Evolutionary conservation across 1,140 invertebrate species (phyloP).

Genomic region (Drosophila nasuta): DNA sequence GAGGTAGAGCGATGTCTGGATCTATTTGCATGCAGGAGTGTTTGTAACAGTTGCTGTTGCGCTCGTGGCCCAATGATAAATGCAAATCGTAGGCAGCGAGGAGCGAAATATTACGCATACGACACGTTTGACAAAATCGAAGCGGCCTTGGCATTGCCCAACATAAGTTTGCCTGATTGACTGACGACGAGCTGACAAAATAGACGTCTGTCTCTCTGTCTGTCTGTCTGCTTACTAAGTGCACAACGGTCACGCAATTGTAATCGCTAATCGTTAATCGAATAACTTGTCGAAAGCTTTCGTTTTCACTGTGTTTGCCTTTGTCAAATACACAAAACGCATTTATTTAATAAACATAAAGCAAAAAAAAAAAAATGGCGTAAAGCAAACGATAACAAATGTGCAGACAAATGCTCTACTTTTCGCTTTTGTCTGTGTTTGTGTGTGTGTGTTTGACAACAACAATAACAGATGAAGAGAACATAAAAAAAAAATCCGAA

Average conservation of each 20-base stretch:
- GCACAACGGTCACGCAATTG: slow-evolving; percentile 19
- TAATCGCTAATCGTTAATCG: slow-evolving; percentile 34
- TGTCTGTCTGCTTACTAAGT: background rate
- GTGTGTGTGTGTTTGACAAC: slow-evolving; percentile 12
- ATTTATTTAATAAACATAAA: slow-evolving; percentile 51
- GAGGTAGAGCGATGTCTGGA: slow-evolving; percentile 37
- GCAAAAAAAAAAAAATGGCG: slow-evolving; percentile 5
- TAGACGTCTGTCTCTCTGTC: no score
- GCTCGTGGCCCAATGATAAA: slow-evolving; percentile 57
- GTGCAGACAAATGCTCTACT: slow-evolving; percentile 26
- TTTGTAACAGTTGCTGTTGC: slow-evolving; percentile 42
- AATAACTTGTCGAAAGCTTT: background rate
- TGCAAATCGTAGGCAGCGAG: slow-evolving; percentile 43
- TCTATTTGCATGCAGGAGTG: slow-evolving; percentile 71
- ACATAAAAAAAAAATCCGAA: background rate
- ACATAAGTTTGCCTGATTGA: slow-evolving; percentile 16
- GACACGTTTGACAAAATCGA: slow-evolving; percentile 7
- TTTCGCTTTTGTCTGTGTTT: slow-evolving; percentile 1
- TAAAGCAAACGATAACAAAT: slow-evolving; percentile 17
- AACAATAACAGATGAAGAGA: slow-evolving; percentile 11
- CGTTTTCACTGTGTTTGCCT: slow-evolving; percentile 10
- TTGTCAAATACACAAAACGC: slow-evolving; percentile 37
- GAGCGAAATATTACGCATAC: slow-evolving; percentile 29
- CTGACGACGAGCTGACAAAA: background rate
- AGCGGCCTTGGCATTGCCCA: slow-evolving; percentile 9